Conservation (phyloP, 1,140 invertebrate genomes). For the Eriocheir sinensis region DNA sequence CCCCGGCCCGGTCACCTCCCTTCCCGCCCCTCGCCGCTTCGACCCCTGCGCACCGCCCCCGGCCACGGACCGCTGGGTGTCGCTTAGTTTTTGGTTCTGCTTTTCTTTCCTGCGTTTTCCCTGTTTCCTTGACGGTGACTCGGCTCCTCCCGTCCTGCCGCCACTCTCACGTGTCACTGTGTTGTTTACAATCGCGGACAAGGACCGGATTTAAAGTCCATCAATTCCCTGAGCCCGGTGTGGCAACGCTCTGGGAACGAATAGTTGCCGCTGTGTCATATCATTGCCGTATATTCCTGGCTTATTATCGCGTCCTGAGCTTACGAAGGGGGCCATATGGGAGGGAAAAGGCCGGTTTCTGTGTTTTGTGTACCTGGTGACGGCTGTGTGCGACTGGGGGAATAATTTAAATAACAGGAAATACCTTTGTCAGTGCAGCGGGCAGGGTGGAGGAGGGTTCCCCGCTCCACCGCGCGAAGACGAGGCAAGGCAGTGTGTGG, state of each 20-base stretch:
- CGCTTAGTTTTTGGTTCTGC: conserved; percentile 42
- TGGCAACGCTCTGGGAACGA: conserved; percentile 72
- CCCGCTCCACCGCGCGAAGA: conserved; percentile 63
- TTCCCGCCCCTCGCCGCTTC: conserved; percentile 45
- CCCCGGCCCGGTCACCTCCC: not conserved
- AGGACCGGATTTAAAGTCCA: conserved; percentile 74
- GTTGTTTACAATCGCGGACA: conserved; percentile 64
- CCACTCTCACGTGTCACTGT: conserved; percentile 61
- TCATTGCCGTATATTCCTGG: not conserved
- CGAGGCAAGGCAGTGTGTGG: conserved; percentile 54
- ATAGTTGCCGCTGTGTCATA: conserved; percentile 53
- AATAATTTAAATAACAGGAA: conserved; percentile 33
- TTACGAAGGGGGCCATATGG: not conserved
- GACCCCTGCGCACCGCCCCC: conserved; percentile 71
- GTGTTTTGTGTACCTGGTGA: not conserved
- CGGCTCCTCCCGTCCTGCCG: not conserved
- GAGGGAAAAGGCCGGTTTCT: not conserved
- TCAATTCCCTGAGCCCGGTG: conserved; percentile 44
- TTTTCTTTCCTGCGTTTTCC: not conserved
- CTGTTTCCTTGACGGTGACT: not conserved
- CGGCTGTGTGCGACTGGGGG: not conserved
- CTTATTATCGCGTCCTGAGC: not conserved
- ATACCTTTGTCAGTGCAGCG: not conserved
- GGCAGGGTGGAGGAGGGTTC: conserved; percentile 65
- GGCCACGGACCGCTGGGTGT: conserved; percentile 46